Conservation (phyloP, 2,888 invertebrate species). For the Pycnomerus fuliginosus region DNA sequence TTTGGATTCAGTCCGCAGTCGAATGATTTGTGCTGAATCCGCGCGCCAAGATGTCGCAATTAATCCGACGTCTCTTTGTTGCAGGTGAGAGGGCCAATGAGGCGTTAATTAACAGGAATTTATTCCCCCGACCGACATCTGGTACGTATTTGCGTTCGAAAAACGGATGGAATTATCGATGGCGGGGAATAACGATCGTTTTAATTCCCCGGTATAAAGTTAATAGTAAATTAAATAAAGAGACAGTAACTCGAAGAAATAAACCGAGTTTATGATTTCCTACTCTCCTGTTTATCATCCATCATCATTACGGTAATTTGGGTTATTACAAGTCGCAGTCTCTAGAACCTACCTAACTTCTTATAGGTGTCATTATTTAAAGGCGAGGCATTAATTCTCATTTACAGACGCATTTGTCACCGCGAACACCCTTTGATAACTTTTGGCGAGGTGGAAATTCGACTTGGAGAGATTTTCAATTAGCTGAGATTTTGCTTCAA, state of each 20-base stretch:
- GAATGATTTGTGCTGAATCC: too few species aligned
- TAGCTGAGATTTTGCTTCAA: too few species aligned
- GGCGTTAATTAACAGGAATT: too few species aligned
- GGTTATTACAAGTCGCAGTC: slow-evolving; percentile 40
- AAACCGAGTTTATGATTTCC: slow-evolving; percentile 29
- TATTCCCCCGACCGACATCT: too few species aligned
- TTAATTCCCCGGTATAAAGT: neutral
- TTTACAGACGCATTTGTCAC: slow-evolving; percentile 41
- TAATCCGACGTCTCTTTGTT: slow-evolving; percentile 9
- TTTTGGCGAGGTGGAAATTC: too few species aligned
- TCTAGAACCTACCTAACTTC: slow-evolving; percentile 40
- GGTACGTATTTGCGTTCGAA: too few species aligned
- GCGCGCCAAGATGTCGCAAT: neutral
- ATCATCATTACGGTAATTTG: slow-evolving; percentile 45
- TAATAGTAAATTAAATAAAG: slow-evolving; percentile 7
- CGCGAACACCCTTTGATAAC: too few species aligned
- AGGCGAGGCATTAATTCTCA: slow-evolving; percentile 42
- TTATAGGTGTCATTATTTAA: slow-evolving; percentile 47
- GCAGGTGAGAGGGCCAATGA: slow-evolving; percentile 11
- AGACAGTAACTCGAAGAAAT: slow-evolving; percentile 22
- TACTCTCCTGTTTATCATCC: slow-evolving; percentile 37
- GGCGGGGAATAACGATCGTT: too few species aligned
- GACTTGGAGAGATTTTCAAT: too few species aligned
- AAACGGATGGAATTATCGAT: too few species aligned
- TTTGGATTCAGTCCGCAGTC: slow-evolving; percentile 18